Evolutionary conservation across 2,888 invertebrate species (phyloP).

Genomic region (Papilio demoleus): DNA sequence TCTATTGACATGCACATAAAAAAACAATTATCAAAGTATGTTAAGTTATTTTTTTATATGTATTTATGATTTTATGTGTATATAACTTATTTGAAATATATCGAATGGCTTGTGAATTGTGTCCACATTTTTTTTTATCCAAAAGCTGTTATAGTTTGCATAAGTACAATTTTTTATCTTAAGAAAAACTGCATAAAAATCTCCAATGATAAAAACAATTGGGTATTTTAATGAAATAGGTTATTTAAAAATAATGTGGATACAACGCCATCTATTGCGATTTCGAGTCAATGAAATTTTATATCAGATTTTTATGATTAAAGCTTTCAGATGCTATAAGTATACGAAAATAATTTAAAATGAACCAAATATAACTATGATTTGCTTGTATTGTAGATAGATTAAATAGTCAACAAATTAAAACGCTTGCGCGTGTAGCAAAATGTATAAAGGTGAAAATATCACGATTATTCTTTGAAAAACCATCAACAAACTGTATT

Average conservation of each 20-base stretch:
- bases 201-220: neutral
- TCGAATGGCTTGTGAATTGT: neutral
- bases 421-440: neutral
- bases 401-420: slow-evolving; percentile 40
- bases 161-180: neutral
- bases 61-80: neutral
- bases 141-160: neutral
- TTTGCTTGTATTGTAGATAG: slow-evolving; percentile 40
- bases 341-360: slow-evolving; percentile 25
- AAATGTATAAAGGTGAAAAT: slow-evolving; percentile 10
- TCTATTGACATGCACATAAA: neutral
- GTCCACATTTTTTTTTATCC: neutral
- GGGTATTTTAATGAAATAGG: neutral
- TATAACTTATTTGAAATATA: neutral
- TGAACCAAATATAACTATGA: slow-evolving; percentile 35
- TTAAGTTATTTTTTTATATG: neutral
- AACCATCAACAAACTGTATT: too few relatives aligned
- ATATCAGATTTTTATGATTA: neutral
- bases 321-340: slow-evolving; percentile 17
- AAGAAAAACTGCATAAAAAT: neutral
- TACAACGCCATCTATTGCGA: too few relatives aligned
- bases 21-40: neutral
- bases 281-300: too few relatives aligned
- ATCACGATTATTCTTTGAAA: too few relatives aligned
- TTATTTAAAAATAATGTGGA: too few relatives aligned